Evolutionary conservation across 2,888 invertebrate species (phyloP).

Genomic region (Oeneis ivallda): DNA sequence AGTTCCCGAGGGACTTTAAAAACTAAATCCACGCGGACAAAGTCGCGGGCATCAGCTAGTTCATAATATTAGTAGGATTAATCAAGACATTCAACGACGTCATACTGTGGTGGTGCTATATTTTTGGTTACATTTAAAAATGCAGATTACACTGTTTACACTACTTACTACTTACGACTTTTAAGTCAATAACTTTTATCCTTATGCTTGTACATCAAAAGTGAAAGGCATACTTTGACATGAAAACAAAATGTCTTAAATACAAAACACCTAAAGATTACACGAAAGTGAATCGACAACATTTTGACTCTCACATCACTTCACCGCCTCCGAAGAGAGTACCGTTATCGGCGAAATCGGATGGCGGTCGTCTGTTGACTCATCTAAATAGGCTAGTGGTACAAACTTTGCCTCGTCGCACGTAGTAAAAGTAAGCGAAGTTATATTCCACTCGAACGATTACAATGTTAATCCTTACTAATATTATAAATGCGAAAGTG

Average conservation of each 20-base stretch:
- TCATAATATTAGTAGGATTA: too few species aligned
- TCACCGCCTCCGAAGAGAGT: constrained; percentile 44
- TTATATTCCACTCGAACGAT: constrained; percentile 16
- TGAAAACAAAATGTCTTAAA: constrained; percentile 9
- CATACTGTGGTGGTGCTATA: too few species aligned
- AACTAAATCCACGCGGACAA: too few species aligned
- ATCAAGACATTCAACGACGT: too few species aligned
- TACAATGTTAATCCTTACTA: constrained; percentile 19
- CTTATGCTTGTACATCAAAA: background rate
- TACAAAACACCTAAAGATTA: constrained; percentile 28
- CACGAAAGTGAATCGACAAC: constrained; percentile 69
- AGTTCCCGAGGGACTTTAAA: too few species aligned
- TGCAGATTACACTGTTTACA: too few species aligned
- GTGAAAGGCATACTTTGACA: constrained; percentile 14
- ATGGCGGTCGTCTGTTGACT: constrained; percentile 54
- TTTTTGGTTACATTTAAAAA: too few species aligned
- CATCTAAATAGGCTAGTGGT: constrained; percentile 68
- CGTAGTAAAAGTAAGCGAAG: constrained; percentile 21
- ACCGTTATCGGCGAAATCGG: constrained; percentile 76
- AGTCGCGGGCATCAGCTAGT: too few species aligned
- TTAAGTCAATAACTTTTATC: too few species aligned
- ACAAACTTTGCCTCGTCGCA: constrained; percentile 43
- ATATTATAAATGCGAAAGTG: too few species aligned
- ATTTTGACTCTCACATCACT: constrained; percentile 42
- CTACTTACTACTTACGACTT: too few species aligned